These are phyloP conservation scores for Bradysia coprophila DNA, from an alignment of 1,140 invertebrate species.

Conservation along the genomic window DNA sequence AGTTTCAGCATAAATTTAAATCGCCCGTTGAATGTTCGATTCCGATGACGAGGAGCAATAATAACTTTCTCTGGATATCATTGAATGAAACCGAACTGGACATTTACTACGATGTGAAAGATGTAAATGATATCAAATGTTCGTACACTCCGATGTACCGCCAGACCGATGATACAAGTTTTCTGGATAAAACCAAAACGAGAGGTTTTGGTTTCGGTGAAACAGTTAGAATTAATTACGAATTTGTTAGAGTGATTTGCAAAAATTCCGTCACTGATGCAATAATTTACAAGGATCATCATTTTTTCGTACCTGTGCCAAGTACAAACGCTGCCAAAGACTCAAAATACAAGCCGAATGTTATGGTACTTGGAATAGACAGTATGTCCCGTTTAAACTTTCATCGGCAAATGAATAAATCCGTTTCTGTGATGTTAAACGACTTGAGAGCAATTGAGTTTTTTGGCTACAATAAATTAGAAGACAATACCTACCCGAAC, in stretches of 20 bases:
- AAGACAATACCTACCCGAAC: conserved; percentile 71
- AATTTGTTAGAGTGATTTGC: conserved; percentile 45
- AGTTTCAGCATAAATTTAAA: conserved; percentile 24
- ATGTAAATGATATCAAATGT: conserved; percentile 28
- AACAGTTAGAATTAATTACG: conserved; percentile 25
- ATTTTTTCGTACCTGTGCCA: conserved; percentile 41
- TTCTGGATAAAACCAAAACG: conserved; percentile 25
- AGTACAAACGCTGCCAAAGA: too few species aligned
- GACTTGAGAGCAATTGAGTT: conserved; percentile 44
- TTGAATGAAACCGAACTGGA: conserved; percentile 43
- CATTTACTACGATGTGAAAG: conserved; percentile 30
- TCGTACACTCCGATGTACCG: conserved; percentile 42
- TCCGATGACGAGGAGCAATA: conserved; percentile 25
- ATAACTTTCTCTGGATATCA: conserved; percentile 32
- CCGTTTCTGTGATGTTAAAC: conserved; percentile 33
- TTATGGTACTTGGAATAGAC: conserved; percentile 73
- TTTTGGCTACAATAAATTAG: conserved; percentile 65
- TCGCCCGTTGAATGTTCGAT: conserved; percentile 24
- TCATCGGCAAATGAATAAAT: conserved; percentile 59
- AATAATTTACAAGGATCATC: conserved; percentile 42
- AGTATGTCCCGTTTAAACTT: conserved; percentile 73
- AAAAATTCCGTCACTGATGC: conserved; percentile 19
- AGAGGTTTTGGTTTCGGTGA: conserved; percentile 23
- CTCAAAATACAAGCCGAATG: conserved; percentile 27
- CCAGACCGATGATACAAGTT: conserved; percentile 20